phyloP scores from a whole-genome alignment of 2,113 vertebrate species.

The Gallinago paraguaiae region DNA sequence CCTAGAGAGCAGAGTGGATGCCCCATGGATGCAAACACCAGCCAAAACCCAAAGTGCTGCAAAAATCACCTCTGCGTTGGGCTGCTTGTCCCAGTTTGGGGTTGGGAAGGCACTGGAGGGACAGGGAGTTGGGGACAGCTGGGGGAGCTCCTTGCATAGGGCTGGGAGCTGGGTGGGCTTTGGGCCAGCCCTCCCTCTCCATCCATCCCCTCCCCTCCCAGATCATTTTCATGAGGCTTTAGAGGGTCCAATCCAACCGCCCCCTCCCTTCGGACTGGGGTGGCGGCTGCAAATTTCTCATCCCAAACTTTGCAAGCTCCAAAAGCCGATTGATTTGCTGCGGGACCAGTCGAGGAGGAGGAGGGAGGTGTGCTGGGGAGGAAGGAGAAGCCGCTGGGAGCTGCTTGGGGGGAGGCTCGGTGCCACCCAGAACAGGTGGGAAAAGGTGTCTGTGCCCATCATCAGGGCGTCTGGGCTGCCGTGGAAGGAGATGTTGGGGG shows the following conservation, averaged over 20 bases:
- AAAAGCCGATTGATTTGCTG: not conserved
- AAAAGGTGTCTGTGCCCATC: not conserved
- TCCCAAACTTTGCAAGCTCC: not conserved
- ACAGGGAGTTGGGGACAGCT: not conserved
- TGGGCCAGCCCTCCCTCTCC: not conserved
- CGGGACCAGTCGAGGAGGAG: not conserved
- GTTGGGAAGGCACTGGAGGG: not conserved
- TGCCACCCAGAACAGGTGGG: not conserved
- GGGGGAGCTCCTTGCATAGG: slow-evolving; percentile 16
- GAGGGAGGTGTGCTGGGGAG: not conserved
- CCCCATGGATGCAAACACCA: not conserved
- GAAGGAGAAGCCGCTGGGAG: not conserved
- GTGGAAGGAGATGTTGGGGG: slow-evolving; percentile 29
- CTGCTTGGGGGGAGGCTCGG: not conserved
- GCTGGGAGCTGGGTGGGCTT: not conserved
- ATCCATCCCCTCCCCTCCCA: not conserved
- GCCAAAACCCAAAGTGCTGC: fast-evolving
- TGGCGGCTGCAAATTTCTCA: not conserved
- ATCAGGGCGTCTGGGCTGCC: not conserved
- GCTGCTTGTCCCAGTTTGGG: fast-evolving
- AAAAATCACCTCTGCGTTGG: fast-evolving
- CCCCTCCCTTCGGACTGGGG: fast-evolving
- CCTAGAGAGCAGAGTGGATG: not conserved
- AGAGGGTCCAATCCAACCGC: not conserved
- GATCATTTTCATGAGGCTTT: not conserved